Conservation (phyloP, 2,888 invertebrate species). For the Petrolisthes cinctipes region DNA sequence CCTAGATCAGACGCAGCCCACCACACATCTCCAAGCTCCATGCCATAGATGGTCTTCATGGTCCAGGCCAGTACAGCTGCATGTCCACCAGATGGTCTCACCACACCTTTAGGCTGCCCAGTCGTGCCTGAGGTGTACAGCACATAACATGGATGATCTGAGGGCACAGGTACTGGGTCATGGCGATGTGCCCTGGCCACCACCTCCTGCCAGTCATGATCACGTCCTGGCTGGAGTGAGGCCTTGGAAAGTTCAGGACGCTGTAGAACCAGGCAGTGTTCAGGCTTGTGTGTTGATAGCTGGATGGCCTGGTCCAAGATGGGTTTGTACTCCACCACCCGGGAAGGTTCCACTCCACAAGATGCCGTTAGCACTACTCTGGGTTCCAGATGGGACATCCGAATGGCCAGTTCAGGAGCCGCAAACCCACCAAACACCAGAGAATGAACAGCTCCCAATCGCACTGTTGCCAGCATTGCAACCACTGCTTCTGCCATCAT, state of each 20-base stretch:
- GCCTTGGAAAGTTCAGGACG: conserved; percentile 78
- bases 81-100: conserved; percentile 89
- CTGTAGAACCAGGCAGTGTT: conserved; percentile 86
- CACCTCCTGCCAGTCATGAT: conserved; percentile 83
- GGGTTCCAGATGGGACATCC: conserved; percentile 87
- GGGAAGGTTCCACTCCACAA: conserved; percentile 86
- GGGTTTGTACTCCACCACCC: conserved; percentile 77
- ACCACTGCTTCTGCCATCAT: conserved; percentile 90
- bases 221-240: conserved; percentile 76
- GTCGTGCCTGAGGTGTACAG: conserved; percentile 78
- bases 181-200: conserved; percentile 75
- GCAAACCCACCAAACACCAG: conserved; percentile 96
- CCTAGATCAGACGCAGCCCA: conserved; percentile 83
- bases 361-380: conserved; percentile 90
- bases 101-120: conserved; percentile 81
- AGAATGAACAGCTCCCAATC: conserved; percentile 92
- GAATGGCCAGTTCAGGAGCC: conserved; percentile 84
- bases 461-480: conserved; percentile 87
- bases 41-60: conserved; percentile 85
- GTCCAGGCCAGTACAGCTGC: conserved; percentile 88
- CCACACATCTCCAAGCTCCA: conserved; percentile 84
- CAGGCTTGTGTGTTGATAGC: conserved; percentile 76
- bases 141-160: conserved; percentile 91
- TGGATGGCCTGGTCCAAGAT: conserved; percentile 86
- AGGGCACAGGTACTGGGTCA: conserved; percentile 72